Evolutionary conservation across 2,113 vertebrate species (phyloP).

Genomic region (Rhombomys opimus): DNA sequence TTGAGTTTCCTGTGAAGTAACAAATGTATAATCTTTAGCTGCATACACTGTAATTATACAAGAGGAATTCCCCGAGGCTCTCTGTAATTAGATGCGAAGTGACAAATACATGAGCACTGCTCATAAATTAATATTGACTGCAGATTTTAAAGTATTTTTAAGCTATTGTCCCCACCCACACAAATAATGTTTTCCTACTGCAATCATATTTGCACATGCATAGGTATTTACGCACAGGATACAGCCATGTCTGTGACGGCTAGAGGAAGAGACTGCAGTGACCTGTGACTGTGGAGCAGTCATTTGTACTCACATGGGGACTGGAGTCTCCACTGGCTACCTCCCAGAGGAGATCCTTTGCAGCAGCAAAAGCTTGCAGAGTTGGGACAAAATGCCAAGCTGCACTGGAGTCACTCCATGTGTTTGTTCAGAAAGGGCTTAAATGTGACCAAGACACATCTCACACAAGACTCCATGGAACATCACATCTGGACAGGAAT

Average conservation of each 20-base stretch:
- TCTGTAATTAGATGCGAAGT: not conserved
- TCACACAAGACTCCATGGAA: not conserved
- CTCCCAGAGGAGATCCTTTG: not conserved
- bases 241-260: fast-evolving
- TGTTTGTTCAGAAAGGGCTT: not conserved
- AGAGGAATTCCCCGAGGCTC: not conserved
- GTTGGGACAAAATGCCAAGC: not conserved
- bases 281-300: not conserved
- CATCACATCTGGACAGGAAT: too few species aligned
- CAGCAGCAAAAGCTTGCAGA: not conserved
- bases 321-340: not conserved
- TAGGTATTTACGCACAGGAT: not conserved
- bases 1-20: not conserved
- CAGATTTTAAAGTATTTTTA: not conserved
- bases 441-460: not conserved
- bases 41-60: not conserved
- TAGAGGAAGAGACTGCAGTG: not conserved
- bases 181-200: not conserved
- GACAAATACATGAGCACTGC: not conserved
- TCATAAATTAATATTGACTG: not conserved
- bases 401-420: not conserved
- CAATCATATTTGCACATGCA: not conserved
- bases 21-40: not conserved
- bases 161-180: not conserved
- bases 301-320: not conserved